A percentile compares a stretch with the other conserved stretches of the same genome.
Evolutionary conservation across 1,140 invertebrate species (phyloP).

Genomic region (Drosophila obscura): DNA sequence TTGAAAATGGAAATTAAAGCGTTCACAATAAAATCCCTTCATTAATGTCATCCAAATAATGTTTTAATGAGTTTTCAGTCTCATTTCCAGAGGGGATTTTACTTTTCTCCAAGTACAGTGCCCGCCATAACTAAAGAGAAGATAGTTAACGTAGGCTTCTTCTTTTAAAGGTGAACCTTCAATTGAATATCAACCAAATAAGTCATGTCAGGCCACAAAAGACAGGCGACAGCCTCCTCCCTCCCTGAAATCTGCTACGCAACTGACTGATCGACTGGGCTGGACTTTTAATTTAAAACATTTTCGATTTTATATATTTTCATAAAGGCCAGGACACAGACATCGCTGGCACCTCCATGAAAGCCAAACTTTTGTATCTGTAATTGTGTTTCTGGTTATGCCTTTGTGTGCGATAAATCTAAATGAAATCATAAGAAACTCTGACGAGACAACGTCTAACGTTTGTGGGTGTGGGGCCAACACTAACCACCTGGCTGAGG

Average conservation of each 20-base stretch:
- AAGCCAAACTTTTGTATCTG: conserved; percentile 29
- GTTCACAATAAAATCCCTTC: conserved; percentile 6
- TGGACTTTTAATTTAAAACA: conserved; percentile 42
- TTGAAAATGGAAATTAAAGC: conserved; percentile 15
- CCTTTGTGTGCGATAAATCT: conserved; percentile 50
- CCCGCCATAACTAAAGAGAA: too few species aligned
- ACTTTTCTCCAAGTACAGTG: too few species aligned
- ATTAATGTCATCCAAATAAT: conserved; percentile 1
- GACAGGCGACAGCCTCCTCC: too few species aligned
- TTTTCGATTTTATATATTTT: conserved; percentile 33
- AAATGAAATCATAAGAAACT: conserved; percentile 59
- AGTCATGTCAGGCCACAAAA: conserved; percentile 1
- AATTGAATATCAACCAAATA: neutral
- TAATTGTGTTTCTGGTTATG: neutral
- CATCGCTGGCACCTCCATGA: conserved; percentile 32
- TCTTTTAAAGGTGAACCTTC: too few species aligned
- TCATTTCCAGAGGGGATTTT: too few species aligned
- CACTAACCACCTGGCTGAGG: conserved; percentile 17
- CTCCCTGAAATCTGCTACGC: conserved; percentile 20
- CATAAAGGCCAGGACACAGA: conserved; percentile 1
- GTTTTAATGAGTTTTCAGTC: too few species aligned
- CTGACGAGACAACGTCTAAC: conserved; percentile 33
- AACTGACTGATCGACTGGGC: conserved; percentile 30
- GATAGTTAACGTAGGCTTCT: too few species aligned
- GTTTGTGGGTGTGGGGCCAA: conserved; percentile 51